Evolutionary conservation across 2,888 invertebrate genomes (phyloP).

Genomic region (Rhagonycha fulva): DNA sequence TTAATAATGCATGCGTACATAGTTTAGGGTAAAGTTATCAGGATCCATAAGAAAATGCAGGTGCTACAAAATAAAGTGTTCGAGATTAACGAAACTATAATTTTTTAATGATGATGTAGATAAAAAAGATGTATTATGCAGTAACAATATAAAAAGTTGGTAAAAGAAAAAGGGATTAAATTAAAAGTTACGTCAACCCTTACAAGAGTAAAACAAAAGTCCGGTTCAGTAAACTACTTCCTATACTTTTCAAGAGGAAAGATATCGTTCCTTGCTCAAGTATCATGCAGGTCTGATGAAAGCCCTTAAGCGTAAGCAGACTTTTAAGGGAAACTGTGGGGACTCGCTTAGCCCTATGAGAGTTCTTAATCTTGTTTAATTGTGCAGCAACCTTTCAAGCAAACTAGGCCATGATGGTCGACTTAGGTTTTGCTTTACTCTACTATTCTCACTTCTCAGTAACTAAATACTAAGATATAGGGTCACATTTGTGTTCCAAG

Average conservation of each 20-base stretch:
- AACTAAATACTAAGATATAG: constrained; percentile 15
- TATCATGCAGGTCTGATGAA: constrained; percentile 24
- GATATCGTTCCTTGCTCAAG: constrained; percentile 21
- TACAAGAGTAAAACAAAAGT: constrained; percentile 12
- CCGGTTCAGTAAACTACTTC: constrained; percentile 17
- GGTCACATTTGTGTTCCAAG: constrained; percentile 17
- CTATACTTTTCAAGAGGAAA: constrained; percentile 19
- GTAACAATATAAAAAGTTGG: constrained; percentile 3
- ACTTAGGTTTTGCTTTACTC: constrained; percentile 20
- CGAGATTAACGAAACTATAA: background rate
- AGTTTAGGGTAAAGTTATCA: background rate
- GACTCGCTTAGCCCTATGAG: constrained; percentile 39
- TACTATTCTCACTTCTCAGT: constrained; percentile 14
- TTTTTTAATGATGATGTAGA: background rate
- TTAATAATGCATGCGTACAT: background rate
- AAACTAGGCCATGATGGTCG: constrained; percentile 35
- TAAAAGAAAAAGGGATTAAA: constrained; percentile 6
- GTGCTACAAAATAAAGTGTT: background rate
- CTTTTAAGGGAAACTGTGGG: constrained; percentile 32
- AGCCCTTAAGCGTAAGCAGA: constrained; percentile 29
- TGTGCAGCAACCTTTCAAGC: constrained; percentile 38
- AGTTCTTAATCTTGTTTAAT: constrained; percentile 48
- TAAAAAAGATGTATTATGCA: background rate
- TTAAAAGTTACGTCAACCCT: constrained; percentile 11
- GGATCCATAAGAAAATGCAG: background rate